A percentile compares a stretch with the other conserved stretches of the same genome.
These are phyloP conservation scores for Zaprionus africanus DNA, from an alignment of 1,140 invertebrate species.

Conservation along the genomic window DNA sequence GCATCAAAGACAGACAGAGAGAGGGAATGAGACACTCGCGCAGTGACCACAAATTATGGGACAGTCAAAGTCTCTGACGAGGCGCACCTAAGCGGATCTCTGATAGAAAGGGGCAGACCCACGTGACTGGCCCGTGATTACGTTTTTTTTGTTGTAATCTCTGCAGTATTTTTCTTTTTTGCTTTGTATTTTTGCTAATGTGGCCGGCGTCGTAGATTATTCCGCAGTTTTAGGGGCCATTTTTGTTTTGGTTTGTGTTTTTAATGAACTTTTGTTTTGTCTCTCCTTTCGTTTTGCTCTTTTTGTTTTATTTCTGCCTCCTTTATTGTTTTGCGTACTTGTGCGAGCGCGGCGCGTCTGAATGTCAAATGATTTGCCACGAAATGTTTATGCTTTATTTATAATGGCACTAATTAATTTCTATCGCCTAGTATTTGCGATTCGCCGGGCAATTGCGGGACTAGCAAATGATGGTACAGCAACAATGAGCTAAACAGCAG, in stretches of 20 bases:
- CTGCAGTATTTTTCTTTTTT: background rate
- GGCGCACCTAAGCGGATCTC: conserved; percentile 4
- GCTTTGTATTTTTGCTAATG: conserved; percentile 30
- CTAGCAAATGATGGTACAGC: conserved; percentile 59
- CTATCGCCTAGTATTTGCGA: conserved; percentile 21
- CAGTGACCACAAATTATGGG: conserved; percentile 37
- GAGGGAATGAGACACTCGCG: conserved; percentile 7
- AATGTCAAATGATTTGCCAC: conserved; percentile 77
- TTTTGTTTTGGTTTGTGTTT: conserved; percentile 58
- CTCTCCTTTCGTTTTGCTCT: conserved; percentile 8
- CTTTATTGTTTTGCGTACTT: conserved; percentile 45
- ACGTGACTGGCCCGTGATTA: conserved; percentile 66
- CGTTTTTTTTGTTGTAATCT: background rate
- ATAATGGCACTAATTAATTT: conserved; percentile 78
- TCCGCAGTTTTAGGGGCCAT: conserved; percentile 31
- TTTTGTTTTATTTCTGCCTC: conserved; percentile 22
- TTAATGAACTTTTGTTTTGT: conserved; percentile 28
- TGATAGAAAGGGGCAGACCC: conserved; percentile 19
- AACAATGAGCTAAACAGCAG: conserved; percentile 31
- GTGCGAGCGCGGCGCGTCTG: conserved; percentile 49
- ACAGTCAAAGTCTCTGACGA: conserved; percentile 2
- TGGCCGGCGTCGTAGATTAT: conserved; percentile 46
- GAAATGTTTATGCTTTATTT: conserved; percentile 77
- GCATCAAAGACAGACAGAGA: conserved; percentile 15
- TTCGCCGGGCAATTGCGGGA: conserved; percentile 44